These are phyloP conservation scores for Sphenopsis melanotis DNA, from an alignment of 2,797 vertebrate genomes.

Conservation along the genomic window DNA sequence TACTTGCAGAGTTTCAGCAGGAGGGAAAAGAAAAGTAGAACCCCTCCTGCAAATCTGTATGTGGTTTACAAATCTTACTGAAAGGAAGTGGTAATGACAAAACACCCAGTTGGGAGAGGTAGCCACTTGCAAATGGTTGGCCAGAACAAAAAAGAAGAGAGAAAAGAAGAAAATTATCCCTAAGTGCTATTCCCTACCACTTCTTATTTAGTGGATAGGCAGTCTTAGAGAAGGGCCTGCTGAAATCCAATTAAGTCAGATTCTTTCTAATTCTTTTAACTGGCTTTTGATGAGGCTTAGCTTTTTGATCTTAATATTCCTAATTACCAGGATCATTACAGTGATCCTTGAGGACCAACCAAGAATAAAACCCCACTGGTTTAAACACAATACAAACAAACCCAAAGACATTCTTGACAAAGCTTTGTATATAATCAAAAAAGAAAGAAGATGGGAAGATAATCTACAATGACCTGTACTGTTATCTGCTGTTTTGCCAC, in stretches of 20 bases:
- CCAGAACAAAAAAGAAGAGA: neutral
- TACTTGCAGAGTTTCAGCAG: neutral
- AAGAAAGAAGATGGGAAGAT: neutral
- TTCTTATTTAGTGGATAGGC: neutral
- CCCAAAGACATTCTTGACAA: neutral
- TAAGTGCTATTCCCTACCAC: neutral
- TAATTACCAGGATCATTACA: neutral
- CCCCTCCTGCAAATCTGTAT: neutral
- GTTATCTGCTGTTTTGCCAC: neutral
- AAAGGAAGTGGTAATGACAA: neutral
- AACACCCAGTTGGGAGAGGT: neutral
- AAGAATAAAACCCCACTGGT: neutral
- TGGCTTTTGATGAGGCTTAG: neutral
- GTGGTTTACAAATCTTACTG: neutral
- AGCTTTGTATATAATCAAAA: neutral
- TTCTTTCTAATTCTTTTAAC: neutral
- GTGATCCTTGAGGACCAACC: neutral
- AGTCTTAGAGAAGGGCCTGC: neutral
- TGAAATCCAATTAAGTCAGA: neutral
- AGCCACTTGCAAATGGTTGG: neutral
- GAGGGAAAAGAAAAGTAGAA: neutral
- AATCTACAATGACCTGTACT: neutral
- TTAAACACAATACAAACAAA: neutral
- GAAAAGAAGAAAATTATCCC: neutral
- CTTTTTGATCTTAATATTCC: neutral